A percentile compares a stretch with the other conserved stretches of the same genome.
Conservation (phyloP, 2,797 vertebrate species). For the Nyctalus aviator region DNA sequence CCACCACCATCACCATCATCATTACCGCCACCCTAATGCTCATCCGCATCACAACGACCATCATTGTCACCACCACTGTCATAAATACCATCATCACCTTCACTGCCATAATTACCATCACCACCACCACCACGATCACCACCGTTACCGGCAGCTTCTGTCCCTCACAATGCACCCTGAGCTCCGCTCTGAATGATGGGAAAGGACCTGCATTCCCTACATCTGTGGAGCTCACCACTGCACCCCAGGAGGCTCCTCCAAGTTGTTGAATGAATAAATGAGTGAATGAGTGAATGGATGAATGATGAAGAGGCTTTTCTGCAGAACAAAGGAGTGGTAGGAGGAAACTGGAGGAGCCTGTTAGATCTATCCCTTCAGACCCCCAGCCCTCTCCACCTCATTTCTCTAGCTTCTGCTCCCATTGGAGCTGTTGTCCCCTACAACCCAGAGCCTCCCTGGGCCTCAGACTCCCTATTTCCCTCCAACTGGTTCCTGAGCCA, state of each 20-base stretch:
- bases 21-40: rapidly evolving
- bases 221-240: not conserved
- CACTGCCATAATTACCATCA: rapidly evolving
- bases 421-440: not conserved
- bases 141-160: not conserved
- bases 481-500: too few species aligned
- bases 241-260: not conserved
- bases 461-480: not conserved
- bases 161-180: not conserved
- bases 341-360: not conserved
- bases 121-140: rapidly evolving
- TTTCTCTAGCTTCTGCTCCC: not conserved
- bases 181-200: not conserved
- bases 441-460: not conserved
- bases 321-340: not conserved
- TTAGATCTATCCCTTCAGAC: not conserved
- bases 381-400: not conserved
- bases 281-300: not conserved
- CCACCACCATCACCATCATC: rapidly evolving
- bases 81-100: rapidly evolving
- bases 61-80: rapidly evolving
- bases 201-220: not conserved
- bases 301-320: not conserved
- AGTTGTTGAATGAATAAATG: not conserved
- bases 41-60: not conserved